phyloP scores from a whole-genome alignment of 2,888 invertebrate species.

The Cephus nigrinus region DNA sequence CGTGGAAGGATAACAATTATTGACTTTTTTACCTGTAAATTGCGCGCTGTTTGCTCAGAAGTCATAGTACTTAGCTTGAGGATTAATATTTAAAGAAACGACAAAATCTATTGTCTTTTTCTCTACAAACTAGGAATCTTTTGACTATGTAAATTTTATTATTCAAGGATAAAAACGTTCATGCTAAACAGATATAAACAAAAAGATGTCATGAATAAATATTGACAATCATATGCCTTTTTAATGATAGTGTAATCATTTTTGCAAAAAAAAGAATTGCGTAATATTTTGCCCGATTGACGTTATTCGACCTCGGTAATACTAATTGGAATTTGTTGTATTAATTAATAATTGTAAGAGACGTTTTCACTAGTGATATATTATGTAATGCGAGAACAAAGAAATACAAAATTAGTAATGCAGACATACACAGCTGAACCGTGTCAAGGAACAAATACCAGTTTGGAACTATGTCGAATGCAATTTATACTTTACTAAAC shows the following conservation, averaged over 20 bases:
- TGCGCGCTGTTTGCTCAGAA: background rate
- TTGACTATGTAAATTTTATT: background rate
- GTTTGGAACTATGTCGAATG: background rate
- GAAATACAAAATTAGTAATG: background rate
- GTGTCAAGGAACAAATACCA: conserved; percentile 2
- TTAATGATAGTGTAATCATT: background rate
- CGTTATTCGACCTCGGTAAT: background rate
- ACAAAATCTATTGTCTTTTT: background rate
- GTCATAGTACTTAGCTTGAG: background rate
- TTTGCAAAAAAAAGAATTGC: background rate
- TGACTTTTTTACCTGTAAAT: background rate
- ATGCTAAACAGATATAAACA: background rate
- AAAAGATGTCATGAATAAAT: background rate
- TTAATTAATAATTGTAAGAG: background rate
- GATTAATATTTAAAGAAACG: background rate
- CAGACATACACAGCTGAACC: background rate
- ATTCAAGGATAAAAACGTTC: background rate
- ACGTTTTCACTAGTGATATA: background rate
- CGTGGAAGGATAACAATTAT: background rate
- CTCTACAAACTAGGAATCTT: background rate
- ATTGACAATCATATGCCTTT: background rate
- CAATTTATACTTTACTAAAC: conserved; percentile 3
- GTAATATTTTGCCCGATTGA: background rate
- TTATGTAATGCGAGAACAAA: background rate
- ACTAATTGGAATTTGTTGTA: background rate